These are phyloP conservation scores for Callospermophilus lateralis DNA, from an alignment of 2,113 vertebrate species.

Conservation along the genomic window DNA sequence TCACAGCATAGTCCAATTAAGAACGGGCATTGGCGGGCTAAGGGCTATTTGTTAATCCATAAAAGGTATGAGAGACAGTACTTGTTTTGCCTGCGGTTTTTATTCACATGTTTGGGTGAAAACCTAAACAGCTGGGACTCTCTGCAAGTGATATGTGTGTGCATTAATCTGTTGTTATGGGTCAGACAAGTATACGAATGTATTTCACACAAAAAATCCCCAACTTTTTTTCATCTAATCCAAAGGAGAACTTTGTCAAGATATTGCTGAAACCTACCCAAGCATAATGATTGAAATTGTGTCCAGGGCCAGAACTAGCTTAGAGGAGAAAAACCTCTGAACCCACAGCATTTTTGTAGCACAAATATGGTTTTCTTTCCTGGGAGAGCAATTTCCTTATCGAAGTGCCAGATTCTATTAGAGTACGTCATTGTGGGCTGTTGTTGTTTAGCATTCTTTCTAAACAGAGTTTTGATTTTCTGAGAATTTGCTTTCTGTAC, in stretches of 20 bases:
- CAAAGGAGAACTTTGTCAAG: conserved; percentile 53
- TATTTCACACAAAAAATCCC: conserved; percentile 40
- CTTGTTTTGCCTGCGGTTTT: conserved; percentile 82
- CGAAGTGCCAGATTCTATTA: conserved; percentile 34
- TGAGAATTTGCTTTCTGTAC: not conserved
- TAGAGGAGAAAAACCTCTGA: not conserved
- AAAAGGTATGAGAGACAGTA: conserved; percentile 85
- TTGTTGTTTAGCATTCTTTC: conserved; percentile 46
- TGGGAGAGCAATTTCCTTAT: conserved; percentile 57
- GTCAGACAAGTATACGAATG: conserved; percentile 69
- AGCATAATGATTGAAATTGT: conserved; percentile 6
- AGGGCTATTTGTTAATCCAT: conserved; percentile 86
- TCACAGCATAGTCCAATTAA: conserved; percentile 87
- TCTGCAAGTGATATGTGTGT: conserved; percentile 61
- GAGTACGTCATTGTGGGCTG: not conserved
- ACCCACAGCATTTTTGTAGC: not conserved
- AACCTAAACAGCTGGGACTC: conserved; percentile 80
- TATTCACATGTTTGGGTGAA: conserved; percentile 76
- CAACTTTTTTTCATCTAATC: conserved; percentile 57
- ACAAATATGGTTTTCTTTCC: not conserved
- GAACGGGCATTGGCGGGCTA: conserved; percentile 81
- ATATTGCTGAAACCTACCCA: conserved; percentile 37
- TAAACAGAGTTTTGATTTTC: not conserved
- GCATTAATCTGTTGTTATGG: conserved; percentile 78
- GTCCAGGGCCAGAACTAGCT: not conserved